Percentiles rank a stretch among this genome's conserved stretches.
phyloP scores from a whole-genome alignment of 1,140 invertebrate genomes.

The Drosophila sucinea region DNA sequence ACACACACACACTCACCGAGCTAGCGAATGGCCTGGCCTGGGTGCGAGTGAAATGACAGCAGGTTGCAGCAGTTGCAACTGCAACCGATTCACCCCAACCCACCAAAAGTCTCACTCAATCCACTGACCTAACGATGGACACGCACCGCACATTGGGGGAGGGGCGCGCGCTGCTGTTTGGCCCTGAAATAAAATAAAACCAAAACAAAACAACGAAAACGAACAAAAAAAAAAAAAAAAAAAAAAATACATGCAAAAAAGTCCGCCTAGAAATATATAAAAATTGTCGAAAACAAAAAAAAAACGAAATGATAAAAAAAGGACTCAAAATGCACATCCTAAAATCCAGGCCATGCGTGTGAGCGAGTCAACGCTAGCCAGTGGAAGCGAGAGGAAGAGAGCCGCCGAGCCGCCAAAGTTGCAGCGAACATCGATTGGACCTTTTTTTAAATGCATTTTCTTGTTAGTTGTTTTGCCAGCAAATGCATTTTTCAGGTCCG shows the following conservation, averaged over 20 bases:
- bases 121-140: slow-evolving; percentile 3
- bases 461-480: slow-evolving; percentile 71
- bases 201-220: slow-evolving; percentile 12
- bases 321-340: slow-evolving; percentile 59
- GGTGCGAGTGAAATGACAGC: slow-evolving; percentile 80
- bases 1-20: slow-evolving; percentile 16
- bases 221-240: slow-evolving; percentile 19
- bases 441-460: slow-evolving; percentile 24
- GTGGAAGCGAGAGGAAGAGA: slow-evolving; percentile 31
- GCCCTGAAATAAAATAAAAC: slow-evolving; percentile 55
- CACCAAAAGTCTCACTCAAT: background rate
- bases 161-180: slow-evolving; percentile 42
- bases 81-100: slow-evolving; percentile 15
- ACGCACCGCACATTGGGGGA: slow-evolving; percentile 33
- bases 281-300: slow-evolving; percentile 60
- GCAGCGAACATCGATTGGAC: slow-evolving; percentile 21
- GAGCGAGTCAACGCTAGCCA: slow-evolving; percentile 42
- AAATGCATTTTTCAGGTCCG: slow-evolving; percentile 74
- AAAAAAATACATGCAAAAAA: slow-evolving; percentile 9
- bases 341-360: slow-evolving; percentile 50
- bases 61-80: slow-evolving; percentile 47
- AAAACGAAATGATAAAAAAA: slow-evolving; percentile 35
- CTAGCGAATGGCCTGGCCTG: slow-evolving; percentile 45
- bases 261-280: slow-evolving; percentile 67
- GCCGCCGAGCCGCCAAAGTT: slow-evolving; percentile 24